Conservation (phyloP, 2,888 invertebrate genomes). For the Dione juno region DNA sequence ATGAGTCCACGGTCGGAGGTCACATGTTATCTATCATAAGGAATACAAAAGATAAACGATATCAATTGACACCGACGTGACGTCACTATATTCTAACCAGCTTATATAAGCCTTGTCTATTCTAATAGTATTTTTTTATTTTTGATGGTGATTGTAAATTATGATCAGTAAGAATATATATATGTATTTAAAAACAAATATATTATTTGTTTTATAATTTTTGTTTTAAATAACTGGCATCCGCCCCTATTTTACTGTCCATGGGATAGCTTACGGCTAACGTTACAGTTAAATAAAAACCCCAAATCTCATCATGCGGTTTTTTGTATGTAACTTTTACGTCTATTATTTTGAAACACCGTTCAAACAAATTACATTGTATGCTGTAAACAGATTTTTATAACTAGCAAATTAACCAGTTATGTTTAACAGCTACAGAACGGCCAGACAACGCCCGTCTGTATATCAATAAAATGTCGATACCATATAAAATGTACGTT, state of each 20-base stretch:
- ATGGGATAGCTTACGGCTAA: too few relatives aligned
- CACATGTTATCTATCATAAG: conserved; percentile 5
- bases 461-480: conserved; percentile 24
- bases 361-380: neutral
- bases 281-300: too few relatives aligned
- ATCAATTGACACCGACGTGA: conserved; percentile 10
- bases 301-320: too few relatives aligned
- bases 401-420: neutral
- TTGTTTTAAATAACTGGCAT: too few relatives aligned
- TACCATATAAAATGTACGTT: conserved; percentile 24
- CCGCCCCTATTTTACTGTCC: too few relatives aligned
- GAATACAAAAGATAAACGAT: conserved; percentile 1
- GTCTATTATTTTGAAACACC: neutral
- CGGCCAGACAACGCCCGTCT: conserved; percentile 3
- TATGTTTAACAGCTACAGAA: conserved; percentile 2
- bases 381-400: neutral
- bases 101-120: conserved; percentile 4
- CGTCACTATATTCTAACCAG: neutral
- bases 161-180: neutral
- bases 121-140: neutral
- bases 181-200: too few relatives aligned
- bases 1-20: neutral
- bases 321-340: too few relatives aligned
- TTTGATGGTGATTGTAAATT: neutral
- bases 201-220: too few relatives aligned